Conservation (phyloP, 2,888 invertebrate species). For the Bibio marci region DNA sequence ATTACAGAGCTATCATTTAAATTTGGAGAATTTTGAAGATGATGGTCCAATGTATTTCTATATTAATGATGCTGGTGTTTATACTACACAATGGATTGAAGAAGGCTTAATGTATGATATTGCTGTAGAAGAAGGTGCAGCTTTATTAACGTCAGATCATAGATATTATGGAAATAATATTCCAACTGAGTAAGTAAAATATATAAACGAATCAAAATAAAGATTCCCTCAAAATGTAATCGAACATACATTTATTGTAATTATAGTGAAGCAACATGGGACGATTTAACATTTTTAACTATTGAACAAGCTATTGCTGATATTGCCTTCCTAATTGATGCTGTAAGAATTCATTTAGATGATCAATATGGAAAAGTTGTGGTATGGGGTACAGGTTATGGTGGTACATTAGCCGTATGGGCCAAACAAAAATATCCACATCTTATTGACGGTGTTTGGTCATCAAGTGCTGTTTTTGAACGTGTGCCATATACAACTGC, state of each 20-base stretch:
- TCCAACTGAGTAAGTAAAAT: slow-evolving; percentile 1
- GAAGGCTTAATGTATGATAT: slow-evolving; percentile 2
- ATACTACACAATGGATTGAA: neutral
- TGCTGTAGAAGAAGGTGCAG: slow-evolving; percentile 1
- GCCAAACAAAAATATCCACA: slow-evolving; percentile 7
- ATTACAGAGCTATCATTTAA: neutral
- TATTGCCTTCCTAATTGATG: slow-evolving; percentile 4
- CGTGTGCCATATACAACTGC: neutral
- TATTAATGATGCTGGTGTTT: neutral
- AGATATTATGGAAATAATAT: slow-evolving; percentile 5
- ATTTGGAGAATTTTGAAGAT: neutral
- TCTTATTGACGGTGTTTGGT: slow-evolving; percentile 6
- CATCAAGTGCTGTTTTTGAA: slow-evolving; percentile 2
- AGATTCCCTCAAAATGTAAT: too few species aligned
- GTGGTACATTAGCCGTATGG: slow-evolving; percentile 4
- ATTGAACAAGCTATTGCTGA: slow-evolving; percentile 5
- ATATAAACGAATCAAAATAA: too few species aligned
- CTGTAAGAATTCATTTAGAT: neutral
- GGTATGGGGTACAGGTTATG: slow-evolving; percentile 6
- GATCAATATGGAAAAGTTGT: neutral
- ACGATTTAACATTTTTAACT: slow-evolving; percentile 4
- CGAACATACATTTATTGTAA: too few species aligned
- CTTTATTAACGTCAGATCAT: slow-evolving; percentile 4
- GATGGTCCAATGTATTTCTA: neutral
- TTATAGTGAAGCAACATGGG: neutral